Conservation (phyloP, 2,797 vertebrate species). For the Lacerta agilis region DNA sequence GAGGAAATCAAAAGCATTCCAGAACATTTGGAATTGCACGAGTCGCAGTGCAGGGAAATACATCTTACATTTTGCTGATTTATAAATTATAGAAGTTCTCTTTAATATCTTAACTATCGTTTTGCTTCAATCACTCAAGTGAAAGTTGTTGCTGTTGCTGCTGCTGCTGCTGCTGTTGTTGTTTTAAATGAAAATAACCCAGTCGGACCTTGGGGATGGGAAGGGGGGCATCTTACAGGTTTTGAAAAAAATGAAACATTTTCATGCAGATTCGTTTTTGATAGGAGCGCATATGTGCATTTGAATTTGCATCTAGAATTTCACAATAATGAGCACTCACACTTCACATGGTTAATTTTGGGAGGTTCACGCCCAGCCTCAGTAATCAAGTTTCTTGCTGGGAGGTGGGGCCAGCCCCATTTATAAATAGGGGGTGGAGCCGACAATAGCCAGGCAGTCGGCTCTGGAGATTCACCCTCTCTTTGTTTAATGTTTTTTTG, state of each 20-base stretch:
- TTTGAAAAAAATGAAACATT: background rate
- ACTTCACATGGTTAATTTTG: too few species aligned
- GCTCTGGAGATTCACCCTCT: too few species aligned
- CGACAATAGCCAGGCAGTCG: too few species aligned
- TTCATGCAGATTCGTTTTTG: background rate
- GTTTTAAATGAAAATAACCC: too few species aligned
- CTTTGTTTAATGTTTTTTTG: too few species aligned
- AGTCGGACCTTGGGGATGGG: too few species aligned
- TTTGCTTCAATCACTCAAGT: background rate
- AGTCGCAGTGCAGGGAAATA: background rate
- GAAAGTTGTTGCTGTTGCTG: background rate
- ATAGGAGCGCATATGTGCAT: background rate
- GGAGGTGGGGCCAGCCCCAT: too few species aligned
- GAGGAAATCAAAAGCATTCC: conserved; percentile 35
- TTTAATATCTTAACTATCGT: conserved; percentile 7
- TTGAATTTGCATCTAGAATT: background rate
- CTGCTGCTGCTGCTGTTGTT: too few species aligned
- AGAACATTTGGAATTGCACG: background rate
- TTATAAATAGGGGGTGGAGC: too few species aligned
- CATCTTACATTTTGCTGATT: conserved; percentile 8
- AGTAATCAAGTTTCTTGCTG: too few species aligned
- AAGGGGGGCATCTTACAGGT: background rate
- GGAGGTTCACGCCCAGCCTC: too few species aligned
- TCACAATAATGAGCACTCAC: too few species aligned
- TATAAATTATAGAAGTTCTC: background rate